A percentile compares a stretch with the other conserved stretches of the same genome.
Conservation (phyloP, 2,113 vertebrate species). For the Crotalus horridus region DNA sequence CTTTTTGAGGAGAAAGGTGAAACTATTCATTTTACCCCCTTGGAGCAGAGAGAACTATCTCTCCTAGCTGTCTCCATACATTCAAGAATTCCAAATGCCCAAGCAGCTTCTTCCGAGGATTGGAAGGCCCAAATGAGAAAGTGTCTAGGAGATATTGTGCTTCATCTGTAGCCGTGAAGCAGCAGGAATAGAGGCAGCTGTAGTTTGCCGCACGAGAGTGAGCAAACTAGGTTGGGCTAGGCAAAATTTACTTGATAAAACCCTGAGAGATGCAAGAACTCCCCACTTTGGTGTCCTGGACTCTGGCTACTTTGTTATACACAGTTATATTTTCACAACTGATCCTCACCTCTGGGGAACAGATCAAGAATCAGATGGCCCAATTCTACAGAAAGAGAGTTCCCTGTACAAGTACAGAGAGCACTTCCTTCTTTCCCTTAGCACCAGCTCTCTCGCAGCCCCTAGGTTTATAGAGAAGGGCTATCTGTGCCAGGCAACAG, state of each 20-base stretch:
- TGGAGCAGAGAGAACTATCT: neutral
- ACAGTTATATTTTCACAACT: no score
- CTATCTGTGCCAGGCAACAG: fast-evolving
- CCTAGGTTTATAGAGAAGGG: neutral
- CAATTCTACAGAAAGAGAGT: neutral
- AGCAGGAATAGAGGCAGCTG: neutral
- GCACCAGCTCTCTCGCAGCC: neutral
- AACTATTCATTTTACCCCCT: neutral
- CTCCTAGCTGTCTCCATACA: neutral
- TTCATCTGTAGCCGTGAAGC: neutral
- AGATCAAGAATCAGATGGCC: neutral
- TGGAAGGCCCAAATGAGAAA: neutral
- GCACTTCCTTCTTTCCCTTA: neutral
- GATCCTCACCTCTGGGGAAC: neutral
- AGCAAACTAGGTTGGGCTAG: neutral
- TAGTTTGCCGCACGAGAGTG: neutral
- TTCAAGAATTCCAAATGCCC: neutral
- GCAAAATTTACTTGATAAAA: neutral
- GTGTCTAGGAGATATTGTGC: neutral
- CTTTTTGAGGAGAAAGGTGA: neutral
- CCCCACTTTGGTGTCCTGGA: neutral
- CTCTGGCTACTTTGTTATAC: neutral
- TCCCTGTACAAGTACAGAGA: neutral
- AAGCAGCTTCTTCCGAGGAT: neutral
- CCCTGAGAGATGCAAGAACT: neutral